Conservation (phyloP, 2,888 invertebrate genomes). For the Sminthurinus aureus region DNA sequence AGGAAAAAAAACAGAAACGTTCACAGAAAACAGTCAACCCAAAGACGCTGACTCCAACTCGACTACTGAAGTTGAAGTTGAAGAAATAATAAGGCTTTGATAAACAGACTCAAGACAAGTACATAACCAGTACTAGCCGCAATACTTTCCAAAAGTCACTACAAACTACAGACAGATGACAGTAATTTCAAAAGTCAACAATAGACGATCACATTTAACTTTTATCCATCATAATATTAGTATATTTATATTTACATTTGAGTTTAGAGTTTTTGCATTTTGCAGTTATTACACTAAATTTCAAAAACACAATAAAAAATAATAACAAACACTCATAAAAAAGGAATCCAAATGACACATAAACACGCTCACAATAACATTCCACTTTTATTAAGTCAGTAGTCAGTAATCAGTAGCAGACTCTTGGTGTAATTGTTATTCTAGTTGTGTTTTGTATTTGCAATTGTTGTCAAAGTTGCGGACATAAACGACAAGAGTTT, state of each 20-base stretch:
- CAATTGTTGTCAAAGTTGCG: neutral
- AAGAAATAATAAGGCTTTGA: neutral
- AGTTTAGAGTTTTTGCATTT: neutral
- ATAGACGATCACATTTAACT: conserved; percentile 5
- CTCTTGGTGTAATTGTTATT: neutral
- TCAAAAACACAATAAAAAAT: too few species aligned
- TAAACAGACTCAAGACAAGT: conserved; percentile 8
- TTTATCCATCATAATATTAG: too few species aligned
- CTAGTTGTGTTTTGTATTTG: neutral
- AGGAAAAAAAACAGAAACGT: neutral
- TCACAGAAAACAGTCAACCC: neutral
- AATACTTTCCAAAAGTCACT: neutral
- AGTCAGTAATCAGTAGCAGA: too few species aligned
- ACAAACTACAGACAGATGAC: neutral
- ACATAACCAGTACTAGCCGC: neutral
- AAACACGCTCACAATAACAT: neutral
- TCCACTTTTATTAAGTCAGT: neutral
- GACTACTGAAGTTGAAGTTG: neutral
- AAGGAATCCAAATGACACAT: neutral
- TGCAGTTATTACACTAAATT: too few species aligned
- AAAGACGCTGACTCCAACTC: neutral
- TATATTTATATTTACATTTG: neutral
- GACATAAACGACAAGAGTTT: neutral
- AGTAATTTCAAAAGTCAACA: neutral
- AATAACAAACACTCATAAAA: neutral